These are phyloP conservation scores for Lasioglossum calceatum DNA, from an alignment of 2,888 invertebrate species.

Conservation along the genomic window DNA sequence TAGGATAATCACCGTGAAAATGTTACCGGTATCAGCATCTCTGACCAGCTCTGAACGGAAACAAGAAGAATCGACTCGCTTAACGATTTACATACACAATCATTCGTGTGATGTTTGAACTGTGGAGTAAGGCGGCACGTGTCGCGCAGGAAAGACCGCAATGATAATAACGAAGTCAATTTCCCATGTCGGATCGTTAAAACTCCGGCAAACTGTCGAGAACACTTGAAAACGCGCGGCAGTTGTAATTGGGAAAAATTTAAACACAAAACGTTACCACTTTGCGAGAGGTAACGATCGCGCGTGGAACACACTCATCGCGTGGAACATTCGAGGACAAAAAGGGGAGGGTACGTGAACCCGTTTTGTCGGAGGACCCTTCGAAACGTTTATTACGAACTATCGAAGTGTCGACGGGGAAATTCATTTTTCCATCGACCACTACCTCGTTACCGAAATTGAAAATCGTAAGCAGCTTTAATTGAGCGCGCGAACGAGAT, in stretches of 20 bases:
- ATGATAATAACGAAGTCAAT: conserved; percentile 62
- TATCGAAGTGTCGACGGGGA: conserved; percentile 45
- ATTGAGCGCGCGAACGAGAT: conserved; percentile 15
- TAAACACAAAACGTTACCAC: conserved; percentile 63
- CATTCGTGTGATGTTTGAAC: neutral
- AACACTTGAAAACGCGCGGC: conserved; percentile 52
- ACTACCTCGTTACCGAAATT: conserved; percentile 46
- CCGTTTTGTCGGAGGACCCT: conserved; percentile 33
- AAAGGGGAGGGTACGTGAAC: neutral
- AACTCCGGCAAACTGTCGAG: conserved; percentile 69
- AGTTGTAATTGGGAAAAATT: conserved; percentile 70
- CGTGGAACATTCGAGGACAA: neutral
- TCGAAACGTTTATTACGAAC: conserved; percentile 51
- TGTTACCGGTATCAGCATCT: neutral
- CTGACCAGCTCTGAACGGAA: neutral
- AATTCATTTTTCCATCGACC: conserved; percentile 34
- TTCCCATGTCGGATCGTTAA: conserved; percentile 67
- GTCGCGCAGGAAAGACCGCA: neutral
- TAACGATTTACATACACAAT: neutral
- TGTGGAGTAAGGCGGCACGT: neutral
- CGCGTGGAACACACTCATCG: conserved; percentile 39
- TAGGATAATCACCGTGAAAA: neutral
- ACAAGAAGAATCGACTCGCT: neutral
- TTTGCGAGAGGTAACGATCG: conserved; percentile 65
- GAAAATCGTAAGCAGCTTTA: conserved; percentile 31